Percentiles rank a stretch among this genome's conserved stretches.
phyloP scores from a whole-genome alignment of 2,113 vertebrate genomes.

The Austrofundulus limnaeus region DNA sequence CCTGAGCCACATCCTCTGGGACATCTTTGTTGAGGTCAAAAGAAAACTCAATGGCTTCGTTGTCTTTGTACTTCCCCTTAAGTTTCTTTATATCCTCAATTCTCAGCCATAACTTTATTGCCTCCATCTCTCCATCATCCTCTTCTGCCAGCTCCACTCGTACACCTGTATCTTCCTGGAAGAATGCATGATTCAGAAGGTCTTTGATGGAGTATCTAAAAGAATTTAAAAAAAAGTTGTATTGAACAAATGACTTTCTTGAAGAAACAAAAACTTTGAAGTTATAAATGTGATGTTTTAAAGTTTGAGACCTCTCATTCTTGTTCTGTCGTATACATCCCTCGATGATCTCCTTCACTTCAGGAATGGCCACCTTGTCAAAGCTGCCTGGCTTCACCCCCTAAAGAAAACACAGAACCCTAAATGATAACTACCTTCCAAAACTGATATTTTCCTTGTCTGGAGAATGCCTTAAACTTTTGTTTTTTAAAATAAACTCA shows the following conservation, averaged over 20 bases:
- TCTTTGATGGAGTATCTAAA: conserved; percentile 96
- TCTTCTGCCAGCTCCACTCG: conserved; percentile 97
- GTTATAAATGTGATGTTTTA: neutral
- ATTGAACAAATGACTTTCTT: conserved; percentile 19
- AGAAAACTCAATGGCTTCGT: conserved; percentile 97
- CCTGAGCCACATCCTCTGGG: conserved; percentile 95
- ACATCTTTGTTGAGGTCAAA: conserved; percentile 96
- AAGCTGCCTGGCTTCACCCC: conserved; percentile 98
- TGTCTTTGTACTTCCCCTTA: conserved; percentile 99
- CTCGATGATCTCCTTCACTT: conserved; percentile 99
- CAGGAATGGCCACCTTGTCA: conserved; percentile 98
- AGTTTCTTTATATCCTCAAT: conserved; percentile 98
- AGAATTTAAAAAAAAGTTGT: neutral
- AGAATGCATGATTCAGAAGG: conserved; percentile 97
- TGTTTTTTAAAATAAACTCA: neutral
- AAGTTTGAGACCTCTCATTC: conserved; percentile 87
- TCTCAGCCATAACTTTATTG: conserved; percentile 95
- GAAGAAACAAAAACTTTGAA: neutral
- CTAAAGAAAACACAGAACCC: conserved; percentile 79
- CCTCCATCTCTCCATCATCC: conserved; percentile 95
- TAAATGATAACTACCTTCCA: conserved; percentile 56
- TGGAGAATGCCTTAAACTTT: conserved; percentile 4
- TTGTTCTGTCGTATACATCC: conserved; percentile 98
- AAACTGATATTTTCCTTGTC: neutral
- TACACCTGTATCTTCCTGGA: conserved; percentile 97